Percentiles rank a stretch among this genome's conserved stretches.
phyloP scores from a whole-genome alignment of 2,888 invertebrate species.

The Lepidochrysops patricia region DNA sequence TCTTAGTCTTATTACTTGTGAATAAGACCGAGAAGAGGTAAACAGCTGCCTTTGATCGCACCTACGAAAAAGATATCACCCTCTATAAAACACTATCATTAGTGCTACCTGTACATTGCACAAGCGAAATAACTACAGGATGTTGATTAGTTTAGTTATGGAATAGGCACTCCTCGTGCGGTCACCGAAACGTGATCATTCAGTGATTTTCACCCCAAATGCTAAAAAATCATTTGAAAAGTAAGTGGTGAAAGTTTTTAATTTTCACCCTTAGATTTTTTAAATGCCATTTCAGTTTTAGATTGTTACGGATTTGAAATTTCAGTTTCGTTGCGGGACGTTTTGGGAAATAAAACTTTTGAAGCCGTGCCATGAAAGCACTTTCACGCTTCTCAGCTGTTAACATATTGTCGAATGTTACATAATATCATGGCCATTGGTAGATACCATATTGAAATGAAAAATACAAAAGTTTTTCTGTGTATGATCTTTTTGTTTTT shows the following conservation, averaged over 20 bases:
- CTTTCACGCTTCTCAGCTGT: too few relatives aligned
- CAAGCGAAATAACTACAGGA: neutral
- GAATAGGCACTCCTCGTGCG: slow-evolving; percentile 7
- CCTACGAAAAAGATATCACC: neutral
- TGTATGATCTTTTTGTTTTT: neutral
- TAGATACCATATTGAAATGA: too few relatives aligned
- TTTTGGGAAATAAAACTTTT: too few relatives aligned
- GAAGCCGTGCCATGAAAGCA: too few relatives aligned
- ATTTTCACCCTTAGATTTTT: neutral
- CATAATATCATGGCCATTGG: too few relatives aligned
- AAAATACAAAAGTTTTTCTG: neutral
- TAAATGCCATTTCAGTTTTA: neutral
- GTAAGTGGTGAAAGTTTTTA: neutral
- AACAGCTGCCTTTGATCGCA: too few relatives aligned
- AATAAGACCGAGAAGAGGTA: too few relatives aligned
- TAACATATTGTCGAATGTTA: too few relatives aligned
- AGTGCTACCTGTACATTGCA: neutral
- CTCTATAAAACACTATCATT: neutral
- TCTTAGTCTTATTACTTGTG: too few relatives aligned
- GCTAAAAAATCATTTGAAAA: slow-evolving; percentile 3
- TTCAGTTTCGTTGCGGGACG: too few relatives aligned
- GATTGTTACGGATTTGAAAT: neutral
- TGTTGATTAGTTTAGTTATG: slow-evolving; percentile 15
- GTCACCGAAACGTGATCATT: slow-evolving; percentile 10
- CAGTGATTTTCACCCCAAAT: neutral